Evolutionary conservation across 2,888 invertebrate genomes (phyloP), one percentile per base, ranked within the genome.

Genomic region (Phymatocera aterrima): DNA sequence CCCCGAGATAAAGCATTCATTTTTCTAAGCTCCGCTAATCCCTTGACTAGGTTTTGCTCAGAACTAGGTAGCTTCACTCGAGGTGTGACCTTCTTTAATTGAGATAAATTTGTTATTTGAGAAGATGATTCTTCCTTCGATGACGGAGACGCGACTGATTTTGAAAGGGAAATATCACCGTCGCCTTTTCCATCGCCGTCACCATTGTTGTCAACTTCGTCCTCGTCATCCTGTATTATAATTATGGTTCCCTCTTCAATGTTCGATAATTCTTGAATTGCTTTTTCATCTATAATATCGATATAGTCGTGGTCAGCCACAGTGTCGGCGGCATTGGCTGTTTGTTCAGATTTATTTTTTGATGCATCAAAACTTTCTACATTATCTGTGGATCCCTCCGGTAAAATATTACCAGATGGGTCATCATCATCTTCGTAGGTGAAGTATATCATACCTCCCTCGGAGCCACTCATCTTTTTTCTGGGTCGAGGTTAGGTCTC

Each of bases 1-100:
- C 48, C 24, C 6, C 74, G 72, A 3, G 51, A 37, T 37, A 80
- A 64, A 18, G 64, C 12, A 74, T 43, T 43, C 21, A 74, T 46
- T 57, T 78, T 78, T 3, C 37, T 84, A 2, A 87, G 78, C 37
- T 87, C 84, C 1, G 83, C 84, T 10, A 87, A 79, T 46, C 84
- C 85, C n/a, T 83, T 83, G 0, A 84, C 83, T 72, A 88, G 85
- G 3, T 84, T 84, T 24, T 72, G 48, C 34, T 48, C 72, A 15
- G 72, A 51, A n/a, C 84, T 82, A 3, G 87, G 77, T 43, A 90
- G 78, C 60, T 89, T 89, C 0, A 90, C 86, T 4, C 85, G 83
- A 0, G 90, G 89, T 0, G 89, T 87, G 21, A 88, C 87, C 80
- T 88, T 90, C 57, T 90, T 90, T 15, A 90, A 81, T 65, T 90